Evolutionary conservation across 2,113 vertebrate species (phyloP).

Genomic region (Hoplias malabaricus): DNA sequence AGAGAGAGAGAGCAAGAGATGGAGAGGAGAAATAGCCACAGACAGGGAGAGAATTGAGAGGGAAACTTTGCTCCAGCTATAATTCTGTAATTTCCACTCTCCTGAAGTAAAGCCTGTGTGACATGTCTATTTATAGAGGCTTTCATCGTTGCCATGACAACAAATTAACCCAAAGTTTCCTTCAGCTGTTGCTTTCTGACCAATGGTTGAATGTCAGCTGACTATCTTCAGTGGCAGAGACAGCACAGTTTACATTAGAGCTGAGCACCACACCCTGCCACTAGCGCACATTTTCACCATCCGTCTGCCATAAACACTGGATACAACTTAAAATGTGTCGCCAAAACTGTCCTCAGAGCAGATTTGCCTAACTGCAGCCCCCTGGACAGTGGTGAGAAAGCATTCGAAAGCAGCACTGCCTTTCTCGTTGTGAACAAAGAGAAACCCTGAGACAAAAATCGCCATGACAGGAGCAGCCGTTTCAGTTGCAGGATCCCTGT

Average conservation of each 20-base stretch:
- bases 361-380: neutral
- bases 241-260: slow-evolving; percentile 4
- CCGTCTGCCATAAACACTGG: neutral
- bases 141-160: slow-evolving; percentile 49
- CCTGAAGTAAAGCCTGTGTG: slow-evolving; percentile 40
- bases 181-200: slow-evolving; percentile 39
- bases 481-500: slow-evolving; percentile 50
- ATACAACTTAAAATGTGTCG: neutral
- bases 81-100: slow-evolving; percentile 45
- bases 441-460: slow-evolving; percentile 47
- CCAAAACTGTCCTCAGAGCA: slow-evolving; percentile 15
- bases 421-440: slow-evolving; percentile 37
- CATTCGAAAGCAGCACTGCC: slow-evolving; percentile 6
- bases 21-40: neutral
- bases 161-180: slow-evolving; percentile 42
- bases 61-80: slow-evolving; percentile 29
- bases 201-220: slow-evolving; percentile 14
- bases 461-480: slow-evolving; percentile 46
- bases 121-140: slow-evolving; percentile 49
- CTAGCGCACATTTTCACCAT: neutral
- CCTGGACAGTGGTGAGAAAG: slow-evolving; percentile 9
- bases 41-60: neutral
- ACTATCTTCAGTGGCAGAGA: slow-evolving; percentile 4
- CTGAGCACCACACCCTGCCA: slow-evolving; percentile 4
- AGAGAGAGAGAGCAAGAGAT: slow-evolving; percentile 1